Percentiles rank a stretch among this genome's conserved stretches.
phyloP scores from a whole-genome alignment of 2,797 vertebrate genomes.

The Ataeniobius toweri region DNA sequence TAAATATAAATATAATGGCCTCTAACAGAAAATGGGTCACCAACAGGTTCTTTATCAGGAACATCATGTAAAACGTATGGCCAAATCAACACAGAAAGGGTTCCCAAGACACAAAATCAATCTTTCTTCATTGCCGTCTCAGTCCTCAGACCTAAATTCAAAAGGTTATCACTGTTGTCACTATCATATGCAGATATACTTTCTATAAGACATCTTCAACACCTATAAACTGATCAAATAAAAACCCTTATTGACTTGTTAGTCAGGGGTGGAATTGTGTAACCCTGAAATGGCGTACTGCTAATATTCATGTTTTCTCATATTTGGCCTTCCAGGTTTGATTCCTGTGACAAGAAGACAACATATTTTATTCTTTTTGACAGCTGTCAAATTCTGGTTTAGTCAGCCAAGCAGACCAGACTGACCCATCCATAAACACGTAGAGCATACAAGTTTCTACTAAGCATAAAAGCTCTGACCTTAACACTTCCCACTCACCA shows the following conservation, averaged over 20 bases:
- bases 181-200: background rate
- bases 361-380: background rate
- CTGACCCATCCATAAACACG: background rate
- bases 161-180: background rate
- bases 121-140: background rate
- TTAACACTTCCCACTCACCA: background rate
- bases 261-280: background rate
- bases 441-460: background rate
- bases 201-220: background rate
- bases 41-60: background rate
- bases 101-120: background rate
- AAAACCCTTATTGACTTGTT: background rate
- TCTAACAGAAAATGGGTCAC: background rate
- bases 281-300: background rate
- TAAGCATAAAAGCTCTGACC: background rate
- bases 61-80: background rate
- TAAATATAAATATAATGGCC: background rate
- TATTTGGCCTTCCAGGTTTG: background rate
- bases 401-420: slow-evolving; percentile 9
- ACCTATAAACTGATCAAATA: background rate
- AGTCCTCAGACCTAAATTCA: background rate
- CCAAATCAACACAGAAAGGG: background rate
- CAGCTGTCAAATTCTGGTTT: slow-evolving; percentile 15
- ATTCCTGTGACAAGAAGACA: slow-evolving; percentile 10
- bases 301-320: slow-evolving; percentile 9